A percentile compares a stretch with the other conserved stretches of the same genome.
Evolutionary conservation across 2,113 vertebrate genomes (phyloP).

Genomic region (Entosphenus tridentatus): DNA sequence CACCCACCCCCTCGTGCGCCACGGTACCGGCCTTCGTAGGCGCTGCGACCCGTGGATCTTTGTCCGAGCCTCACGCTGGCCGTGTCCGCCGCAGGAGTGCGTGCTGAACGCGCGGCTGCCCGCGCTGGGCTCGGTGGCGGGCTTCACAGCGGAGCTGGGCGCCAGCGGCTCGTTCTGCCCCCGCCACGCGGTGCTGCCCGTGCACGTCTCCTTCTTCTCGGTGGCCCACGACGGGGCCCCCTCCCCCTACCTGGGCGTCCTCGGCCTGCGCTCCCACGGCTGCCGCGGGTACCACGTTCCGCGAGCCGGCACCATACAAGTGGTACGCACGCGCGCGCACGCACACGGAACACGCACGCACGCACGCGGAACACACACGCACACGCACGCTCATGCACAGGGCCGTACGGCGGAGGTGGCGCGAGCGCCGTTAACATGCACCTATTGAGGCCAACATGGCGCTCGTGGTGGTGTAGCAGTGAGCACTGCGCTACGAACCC

Average conservation of each 20-base stretch:
- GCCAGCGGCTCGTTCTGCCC: constrained; percentile 90
- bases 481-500: too few relatives aligned
- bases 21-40: too few relatives aligned
- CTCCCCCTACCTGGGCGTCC: constrained; percentile 96
- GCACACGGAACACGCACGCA: too few relatives aligned
- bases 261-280: constrained; percentile 88
- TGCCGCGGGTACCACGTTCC: constrained; percentile 97
- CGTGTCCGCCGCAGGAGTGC: constrained; percentile 40
- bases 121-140: constrained; percentile 53
- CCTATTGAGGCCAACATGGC: too few relatives aligned
- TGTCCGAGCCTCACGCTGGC: too few relatives aligned
- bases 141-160: constrained; percentile 84
- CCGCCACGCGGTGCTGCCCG: constrained; percentile 80
- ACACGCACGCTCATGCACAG: too few relatives aligned
- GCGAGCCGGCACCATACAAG: constrained; percentile 99
- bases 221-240: constrained; percentile 94
- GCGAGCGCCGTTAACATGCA: too few relatives aligned
- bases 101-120: constrained; percentile 88
- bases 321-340: constrained; percentile 38
- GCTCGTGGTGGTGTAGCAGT: too few relatives aligned
- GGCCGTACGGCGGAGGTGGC: too few relatives aligned
- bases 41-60: too few relatives aligned
- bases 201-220: constrained; percentile 92
- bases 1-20: too few relatives aligned
- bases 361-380: too few relatives aligned